These are phyloP conservation scores for Mimumesa dahlbomi DNA, from an alignment of 2,888 invertebrate species.

Conservation along the genomic window DNA sequence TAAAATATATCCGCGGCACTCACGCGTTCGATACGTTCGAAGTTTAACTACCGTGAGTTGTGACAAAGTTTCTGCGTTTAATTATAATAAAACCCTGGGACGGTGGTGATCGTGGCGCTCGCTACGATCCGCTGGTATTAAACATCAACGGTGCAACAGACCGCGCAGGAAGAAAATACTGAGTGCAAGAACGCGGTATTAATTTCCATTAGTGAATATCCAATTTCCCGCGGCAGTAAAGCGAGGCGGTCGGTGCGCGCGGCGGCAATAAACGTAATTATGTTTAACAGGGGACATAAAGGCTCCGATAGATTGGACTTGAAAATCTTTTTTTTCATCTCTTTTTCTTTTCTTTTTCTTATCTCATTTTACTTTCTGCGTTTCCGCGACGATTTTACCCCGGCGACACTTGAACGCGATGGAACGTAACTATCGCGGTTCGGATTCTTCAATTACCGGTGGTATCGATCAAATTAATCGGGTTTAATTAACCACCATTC, in stretches of 20 bases:
- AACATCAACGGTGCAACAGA: too few species aligned
- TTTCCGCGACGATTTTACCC: constrained; percentile 33
- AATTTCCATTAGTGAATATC: constrained; percentile 73
- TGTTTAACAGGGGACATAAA: constrained; percentile 73
- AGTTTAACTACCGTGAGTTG: not conserved
- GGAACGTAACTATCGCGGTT: constrained; percentile 54
- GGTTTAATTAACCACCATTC: constrained; percentile 67
- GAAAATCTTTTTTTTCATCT: constrained; percentile 16
- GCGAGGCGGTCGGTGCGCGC: constrained; percentile 53
- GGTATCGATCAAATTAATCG: constrained; percentile 71
- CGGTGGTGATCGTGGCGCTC: not conserved
- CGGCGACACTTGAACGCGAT: too few species aligned
- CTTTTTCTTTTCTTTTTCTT: constrained; percentile 8
- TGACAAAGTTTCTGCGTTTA: constrained; percentile 14
- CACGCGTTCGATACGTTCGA: too few species aligned
- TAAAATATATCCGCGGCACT: too few species aligned
- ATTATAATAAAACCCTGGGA: constrained; percentile 26
- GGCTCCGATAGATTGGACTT: constrained; percentile 66
- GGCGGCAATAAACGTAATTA: constrained; percentile 73
- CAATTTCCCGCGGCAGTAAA: constrained; percentile 70
- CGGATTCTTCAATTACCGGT: too few species aligned
- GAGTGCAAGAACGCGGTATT: constrained; percentile 55
- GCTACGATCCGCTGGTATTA: not conserved
- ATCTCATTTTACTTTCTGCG: constrained; percentile 21
- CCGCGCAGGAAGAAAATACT: constrained; percentile 9